Percentiles rank a stretch among this genome's conserved stretches.
These are phyloP conservation scores for Lateolabrax maculatus DNA, from an alignment of 2,797 vertebrate genomes.

Conservation along the genomic window DNA sequence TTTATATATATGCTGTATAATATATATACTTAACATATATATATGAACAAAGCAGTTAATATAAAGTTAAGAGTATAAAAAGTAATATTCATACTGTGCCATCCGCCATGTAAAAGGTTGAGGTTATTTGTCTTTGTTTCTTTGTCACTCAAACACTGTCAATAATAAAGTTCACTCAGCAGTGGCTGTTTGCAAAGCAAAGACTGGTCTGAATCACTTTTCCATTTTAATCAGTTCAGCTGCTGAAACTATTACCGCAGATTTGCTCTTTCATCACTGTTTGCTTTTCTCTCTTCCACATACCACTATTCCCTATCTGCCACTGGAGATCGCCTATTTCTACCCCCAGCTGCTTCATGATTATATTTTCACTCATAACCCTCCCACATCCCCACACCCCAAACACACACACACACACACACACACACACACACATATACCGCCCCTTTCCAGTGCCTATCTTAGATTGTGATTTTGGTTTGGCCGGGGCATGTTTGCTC, in stretches of 20 bases:
- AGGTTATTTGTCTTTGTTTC: constrained; percentile 12
- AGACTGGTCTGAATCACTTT: constrained; percentile 51
- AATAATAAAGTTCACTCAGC: constrained; percentile 52
- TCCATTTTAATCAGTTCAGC: constrained; percentile 61
- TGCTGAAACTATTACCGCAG: constrained; percentile 63
- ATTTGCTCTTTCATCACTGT: constrained; percentile 69
- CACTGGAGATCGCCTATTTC: constrained; percentile 57
- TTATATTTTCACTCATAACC: constrained; percentile 60
- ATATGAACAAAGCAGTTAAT: no score
- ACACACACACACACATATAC: constrained; percentile 18
- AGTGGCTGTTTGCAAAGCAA: constrained; percentile 59
- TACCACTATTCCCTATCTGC: constrained; percentile 43
- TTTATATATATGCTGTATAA: not conserved
- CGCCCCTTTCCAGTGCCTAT: constrained; percentile 39
- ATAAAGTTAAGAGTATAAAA: no score
- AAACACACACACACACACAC: constrained; percentile 15
- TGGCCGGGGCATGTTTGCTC: constrained; percentile 70
- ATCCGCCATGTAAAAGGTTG: not conserved
- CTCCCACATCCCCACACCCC: constrained; percentile 34
- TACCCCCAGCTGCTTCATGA: constrained; percentile 63
- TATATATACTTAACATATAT: no score
- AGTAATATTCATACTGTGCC: not conserved
- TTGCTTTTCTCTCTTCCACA: constrained; percentile 57
- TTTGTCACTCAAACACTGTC: constrained; percentile 11
- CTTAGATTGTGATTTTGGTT: constrained; percentile 70